Conservation (phyloP, 2,888 invertebrate species). For the Luperina nickerlii region DNA sequence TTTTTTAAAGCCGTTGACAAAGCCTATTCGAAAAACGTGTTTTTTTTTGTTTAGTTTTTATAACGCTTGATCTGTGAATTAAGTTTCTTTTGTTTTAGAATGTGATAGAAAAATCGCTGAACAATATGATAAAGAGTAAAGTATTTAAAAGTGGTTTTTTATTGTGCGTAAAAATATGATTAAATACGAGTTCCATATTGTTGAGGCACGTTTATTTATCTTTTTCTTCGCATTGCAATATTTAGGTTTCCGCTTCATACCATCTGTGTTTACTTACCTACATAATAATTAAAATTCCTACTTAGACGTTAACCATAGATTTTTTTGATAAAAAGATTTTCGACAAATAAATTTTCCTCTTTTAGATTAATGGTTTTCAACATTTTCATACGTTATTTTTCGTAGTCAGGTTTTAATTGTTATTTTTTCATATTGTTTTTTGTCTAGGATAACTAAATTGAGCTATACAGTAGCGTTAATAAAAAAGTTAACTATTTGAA, state of each 20-base stretch:
- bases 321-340: not conserved
- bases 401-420: not conserved
- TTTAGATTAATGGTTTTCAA: not conserved
- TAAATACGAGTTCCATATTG: not conserved
- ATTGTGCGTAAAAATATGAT: not conserved
- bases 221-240: not conserved
- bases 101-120: slow-evolving; percentile 6
- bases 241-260: not conserved
- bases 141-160: not conserved
- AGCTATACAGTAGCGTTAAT: slow-evolving; percentile 4
- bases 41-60: slow-evolving; percentile 31
- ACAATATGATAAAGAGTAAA: not conserved
- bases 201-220: not conserved
- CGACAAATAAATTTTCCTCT: too few relatives aligned
- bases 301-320: not conserved
- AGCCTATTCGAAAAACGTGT: slow-evolving; percentile 54
- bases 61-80: slow-evolving; percentile 27
- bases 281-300: slow-evolving; percentile 1
- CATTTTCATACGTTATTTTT: not conserved
- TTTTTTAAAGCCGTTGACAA: slow-evolving; percentile 70
- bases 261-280: slow-evolving; percentile 13
- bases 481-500: slow-evolving; percentile 19
- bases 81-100: slow-evolving; percentile 34
- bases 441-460: not conserved
- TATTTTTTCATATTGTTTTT: not conserved